These are phyloP conservation scores for Callionymus lyra DNA, from an alignment of 2,113 vertebrate species.

Conservation along the genomic window DNA sequence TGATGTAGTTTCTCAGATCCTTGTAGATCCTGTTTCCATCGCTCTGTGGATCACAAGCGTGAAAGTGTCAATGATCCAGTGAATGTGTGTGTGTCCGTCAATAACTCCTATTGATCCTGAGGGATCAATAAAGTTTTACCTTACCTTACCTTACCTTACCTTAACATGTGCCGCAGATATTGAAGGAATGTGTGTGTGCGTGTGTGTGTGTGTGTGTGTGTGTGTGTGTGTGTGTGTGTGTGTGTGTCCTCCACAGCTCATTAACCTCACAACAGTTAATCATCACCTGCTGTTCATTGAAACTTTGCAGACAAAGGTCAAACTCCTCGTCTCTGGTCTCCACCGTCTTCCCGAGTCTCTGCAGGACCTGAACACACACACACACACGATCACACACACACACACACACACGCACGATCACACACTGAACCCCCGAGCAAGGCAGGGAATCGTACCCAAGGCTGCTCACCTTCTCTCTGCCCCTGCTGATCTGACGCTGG, in stretches of 20 bases:
- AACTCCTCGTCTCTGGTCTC: conserved; percentile 89
- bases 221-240: no score
- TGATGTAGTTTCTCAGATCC: conserved; percentile 80
- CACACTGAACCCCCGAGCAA: no score
- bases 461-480: conserved; percentile 83
- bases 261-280: background rate
- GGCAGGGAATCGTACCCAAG: no score
- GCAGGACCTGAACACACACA: conserved; percentile 73
- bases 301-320: conserved; percentile 68
- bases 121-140: no score
- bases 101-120: no score
- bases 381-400: background rate
- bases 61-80: no score
- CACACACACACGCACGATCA: background rate
- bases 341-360: conserved; percentile 81
- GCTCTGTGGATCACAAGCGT: no score
- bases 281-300: conserved; percentile 84
- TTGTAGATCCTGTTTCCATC: conserved; percentile 84
- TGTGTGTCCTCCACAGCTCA: background rate
- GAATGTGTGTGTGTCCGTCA: background rate
- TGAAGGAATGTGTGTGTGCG: no score
- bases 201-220: no score
- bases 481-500: conserved; percentile 79
- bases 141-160: no score
- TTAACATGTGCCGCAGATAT: no score